Conservation (phyloP, 2,113 vertebrate genomes). For the Pluvialis apricaria region DNA sequence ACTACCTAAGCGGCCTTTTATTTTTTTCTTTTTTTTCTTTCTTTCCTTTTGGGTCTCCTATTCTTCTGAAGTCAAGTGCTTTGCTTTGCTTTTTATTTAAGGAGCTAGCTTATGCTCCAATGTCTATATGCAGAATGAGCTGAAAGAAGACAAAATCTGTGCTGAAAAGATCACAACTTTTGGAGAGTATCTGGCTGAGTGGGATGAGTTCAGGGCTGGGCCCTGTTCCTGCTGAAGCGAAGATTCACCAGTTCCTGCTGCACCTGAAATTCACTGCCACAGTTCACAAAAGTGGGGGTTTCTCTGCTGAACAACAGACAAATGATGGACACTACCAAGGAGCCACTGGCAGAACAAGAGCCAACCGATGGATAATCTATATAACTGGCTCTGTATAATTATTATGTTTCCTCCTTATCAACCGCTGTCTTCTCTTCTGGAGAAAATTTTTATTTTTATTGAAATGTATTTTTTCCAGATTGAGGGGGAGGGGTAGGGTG, state of each 20-base stretch:
- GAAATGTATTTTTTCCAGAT: not conserved
- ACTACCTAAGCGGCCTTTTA: not conserved
- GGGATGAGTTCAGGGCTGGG: not conserved
- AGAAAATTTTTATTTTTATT: not conserved
- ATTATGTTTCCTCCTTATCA: not conserved
- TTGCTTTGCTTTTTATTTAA: constrained; percentile 67
- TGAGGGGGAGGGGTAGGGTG: no score
- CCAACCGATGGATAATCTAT: not conserved
- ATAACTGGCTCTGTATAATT: not conserved
- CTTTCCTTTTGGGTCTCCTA: constrained; percentile 7
- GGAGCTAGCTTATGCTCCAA: constrained; percentile 29
- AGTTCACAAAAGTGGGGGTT: not conserved
- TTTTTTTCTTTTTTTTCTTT: not conserved
- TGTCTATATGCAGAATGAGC: constrained; percentile 13
- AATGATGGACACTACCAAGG: not conserved
- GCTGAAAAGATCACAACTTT: constrained; percentile 33
- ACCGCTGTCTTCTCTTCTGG: not conserved
- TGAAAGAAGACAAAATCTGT: constrained; percentile 49
- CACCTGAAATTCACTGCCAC: not conserved
- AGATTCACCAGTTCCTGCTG: not conserved
- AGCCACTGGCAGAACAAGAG: not conserved
- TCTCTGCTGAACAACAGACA: not conserved
- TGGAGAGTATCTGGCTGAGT: constrained; percentile 6
- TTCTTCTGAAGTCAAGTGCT: constrained; percentile 68
- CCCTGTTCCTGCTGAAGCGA: not conserved